Evolutionary conservation across 2,888 invertebrate genomes (phyloP), one percentile per base, ranked within the genome.

Genomic region (Theretra japonica): DNA sequence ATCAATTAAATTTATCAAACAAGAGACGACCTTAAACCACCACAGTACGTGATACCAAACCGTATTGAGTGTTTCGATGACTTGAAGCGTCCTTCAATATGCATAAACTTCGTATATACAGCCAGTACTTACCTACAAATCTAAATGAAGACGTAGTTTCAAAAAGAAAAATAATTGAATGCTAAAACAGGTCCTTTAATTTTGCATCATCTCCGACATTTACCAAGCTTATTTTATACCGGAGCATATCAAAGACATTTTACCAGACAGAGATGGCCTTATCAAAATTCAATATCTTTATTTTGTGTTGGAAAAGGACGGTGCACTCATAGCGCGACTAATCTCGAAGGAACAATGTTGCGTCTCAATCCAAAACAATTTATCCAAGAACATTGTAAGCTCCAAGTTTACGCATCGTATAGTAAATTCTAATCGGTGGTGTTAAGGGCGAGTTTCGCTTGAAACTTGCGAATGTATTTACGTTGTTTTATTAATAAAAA

Each of bases 271-370:
- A 89, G 88, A 87, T 79, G 80, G 83, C 80, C 82, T 90, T 92
- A 93, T 93, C 92, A 87, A 89, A 89, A 90, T 91, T 91, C 91
- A 90, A 93, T 93, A 93, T 92, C 91, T 93, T 91, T 91, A 93
- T 92, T 83, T 90, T 87, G 88, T 84, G 88, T 86, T 86, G 86
- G 91, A 90, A 88, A 89, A 89, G 90, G 92, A 93, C 87, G 86
- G 86, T 88, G 88, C 85, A 88, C 86, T 88, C 86, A 85, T 80
- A 84, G 83, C 88, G 82, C 83, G 78, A 88, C 88, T 91, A 91
- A 93, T 92, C 90, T 92, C 84, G 88, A 89, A 86, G 86, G 81
- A 89, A 93, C 92, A 93, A 90, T 89, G 92, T 93, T 89, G 91
- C 88, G 85, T 85, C 90, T 91, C 88, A 90, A 91, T 90, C 82